A percentile compares a stretch with the other conserved stretches of the same genome.
Conservation (phyloP, 2,888 invertebrate species). For the Podabrus alpinus region DNA sequence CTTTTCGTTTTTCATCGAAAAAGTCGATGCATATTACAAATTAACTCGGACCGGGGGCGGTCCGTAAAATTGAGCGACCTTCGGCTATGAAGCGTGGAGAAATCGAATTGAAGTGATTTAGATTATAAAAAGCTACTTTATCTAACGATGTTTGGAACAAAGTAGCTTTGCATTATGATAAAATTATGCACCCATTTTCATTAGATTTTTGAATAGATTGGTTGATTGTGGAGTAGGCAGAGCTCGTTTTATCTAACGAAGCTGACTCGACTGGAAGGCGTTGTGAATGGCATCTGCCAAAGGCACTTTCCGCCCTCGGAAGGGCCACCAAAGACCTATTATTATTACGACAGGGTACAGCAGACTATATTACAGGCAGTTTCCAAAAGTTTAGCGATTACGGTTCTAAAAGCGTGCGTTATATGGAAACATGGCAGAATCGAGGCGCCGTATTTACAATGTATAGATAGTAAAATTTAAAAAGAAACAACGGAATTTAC, state of each 20-base stretch:
- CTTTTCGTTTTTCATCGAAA: no score
- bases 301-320: conserved; percentile 20
- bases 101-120: not conserved
- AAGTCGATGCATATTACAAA: no score
- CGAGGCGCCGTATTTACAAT: conserved; percentile 29
- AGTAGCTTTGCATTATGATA: not conserved
- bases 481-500: conserved; percentile 38
- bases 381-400: not conserved
- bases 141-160: not conserved
- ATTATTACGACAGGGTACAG: conserved; percentile 24
- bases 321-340: conserved; percentile 24
- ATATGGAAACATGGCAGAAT: conserved; percentile 10
- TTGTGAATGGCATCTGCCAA: conserved; percentile 29
- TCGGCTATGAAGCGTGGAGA: no score
- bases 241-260: conserved; percentile 26
- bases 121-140: not conserved
- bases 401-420: not conserved
- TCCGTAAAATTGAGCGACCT: not conserved
- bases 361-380: not conserved
- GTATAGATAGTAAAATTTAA: conserved; percentile 36
- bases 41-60: not conserved
- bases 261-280: conserved; percentile 16
- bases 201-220: not conserved
- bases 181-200: not conserved
- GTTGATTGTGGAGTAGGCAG: not conserved